Evolutionary conservation across 2,797 vertebrate species (phyloP).

Genomic region (Limnodromus scolopaceus): DNA sequence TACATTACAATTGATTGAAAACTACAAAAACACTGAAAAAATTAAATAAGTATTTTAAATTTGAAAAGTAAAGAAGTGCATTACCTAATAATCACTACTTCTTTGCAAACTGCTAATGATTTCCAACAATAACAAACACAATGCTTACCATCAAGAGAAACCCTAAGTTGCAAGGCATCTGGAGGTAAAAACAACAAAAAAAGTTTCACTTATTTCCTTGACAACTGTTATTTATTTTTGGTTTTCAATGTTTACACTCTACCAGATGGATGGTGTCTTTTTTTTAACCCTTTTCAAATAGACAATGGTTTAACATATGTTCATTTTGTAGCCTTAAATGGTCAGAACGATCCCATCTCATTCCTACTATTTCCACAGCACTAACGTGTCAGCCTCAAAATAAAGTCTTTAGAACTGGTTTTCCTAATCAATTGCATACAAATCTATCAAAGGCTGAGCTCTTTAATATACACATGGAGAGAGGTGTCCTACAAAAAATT

Average conservation of each 20-base stretch:
- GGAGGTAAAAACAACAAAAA: not conserved
- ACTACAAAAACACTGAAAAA: not conserved
- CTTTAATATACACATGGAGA: not conserved
- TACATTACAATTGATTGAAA: not conserved
- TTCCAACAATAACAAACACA: constrained; percentile 1
- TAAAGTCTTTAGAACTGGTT: not conserved
- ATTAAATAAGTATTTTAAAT: not conserved
- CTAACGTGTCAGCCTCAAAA: not conserved
- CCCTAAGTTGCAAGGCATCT: not conserved
- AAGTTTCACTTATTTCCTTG: not conserved
- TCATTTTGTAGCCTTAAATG: not conserved
- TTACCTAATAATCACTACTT: not conserved
- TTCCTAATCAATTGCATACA: not conserved
- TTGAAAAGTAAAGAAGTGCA: not conserved
- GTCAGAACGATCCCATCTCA: not conserved
- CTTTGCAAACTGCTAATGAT: not conserved
- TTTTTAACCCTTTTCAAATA: not conserved
- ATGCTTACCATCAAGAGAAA: not conserved
- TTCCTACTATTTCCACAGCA: not conserved
- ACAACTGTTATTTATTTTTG: constrained; percentile 19
- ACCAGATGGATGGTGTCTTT: constrained; percentile 5
- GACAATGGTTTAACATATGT: not conserved
- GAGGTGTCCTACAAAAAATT: not conserved
- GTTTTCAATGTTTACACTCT: not conserved
- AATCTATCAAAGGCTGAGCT: not conserved